Percentiles rank a stretch among this genome's conserved stretches.
Conservation (phyloP, 2,113 vertebrate genomes). For the Trogon surrucura region DNA sequence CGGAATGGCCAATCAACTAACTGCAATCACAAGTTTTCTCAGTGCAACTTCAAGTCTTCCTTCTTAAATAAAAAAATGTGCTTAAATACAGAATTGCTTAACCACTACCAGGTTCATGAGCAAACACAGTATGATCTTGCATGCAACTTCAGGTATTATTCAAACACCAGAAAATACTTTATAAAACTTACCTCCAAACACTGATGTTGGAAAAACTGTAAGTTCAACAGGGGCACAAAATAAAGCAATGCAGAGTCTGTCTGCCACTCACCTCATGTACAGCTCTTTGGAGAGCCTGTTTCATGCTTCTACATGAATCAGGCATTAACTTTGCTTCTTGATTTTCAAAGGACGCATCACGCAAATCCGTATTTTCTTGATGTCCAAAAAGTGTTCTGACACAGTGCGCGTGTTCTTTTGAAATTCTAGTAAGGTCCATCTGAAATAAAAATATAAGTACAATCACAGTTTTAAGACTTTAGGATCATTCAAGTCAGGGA, state of each 20-base stretch:
- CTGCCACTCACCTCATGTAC: constrained; percentile 74
- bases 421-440: constrained; percentile 82
- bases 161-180: background rate
- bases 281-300: constrained; percentile 76
- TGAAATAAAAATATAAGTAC: constrained; percentile 40
- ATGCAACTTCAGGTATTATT: background rate
- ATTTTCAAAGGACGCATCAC: constrained; percentile 70
- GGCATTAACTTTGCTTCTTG: constrained; percentile 72
- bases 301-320: constrained; percentile 78
- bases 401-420: constrained; percentile 77
- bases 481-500: background rate
- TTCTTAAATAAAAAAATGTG: background rate
- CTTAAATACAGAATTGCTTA: background rate
- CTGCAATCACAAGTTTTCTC: background rate
- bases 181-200: background rate
- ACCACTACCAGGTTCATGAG: background rate
- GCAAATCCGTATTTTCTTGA: constrained; percentile 69
- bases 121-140: background rate
- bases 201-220: background rate
- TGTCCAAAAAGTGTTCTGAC: constrained; percentile 76
- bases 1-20: background rate
- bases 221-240: background rate
- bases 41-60: background rate
- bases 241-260: background rate
- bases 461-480: background rate